Conservation (phyloP, 2,888 invertebrate genomes). For the Eupithecia abbreviata region DNA sequence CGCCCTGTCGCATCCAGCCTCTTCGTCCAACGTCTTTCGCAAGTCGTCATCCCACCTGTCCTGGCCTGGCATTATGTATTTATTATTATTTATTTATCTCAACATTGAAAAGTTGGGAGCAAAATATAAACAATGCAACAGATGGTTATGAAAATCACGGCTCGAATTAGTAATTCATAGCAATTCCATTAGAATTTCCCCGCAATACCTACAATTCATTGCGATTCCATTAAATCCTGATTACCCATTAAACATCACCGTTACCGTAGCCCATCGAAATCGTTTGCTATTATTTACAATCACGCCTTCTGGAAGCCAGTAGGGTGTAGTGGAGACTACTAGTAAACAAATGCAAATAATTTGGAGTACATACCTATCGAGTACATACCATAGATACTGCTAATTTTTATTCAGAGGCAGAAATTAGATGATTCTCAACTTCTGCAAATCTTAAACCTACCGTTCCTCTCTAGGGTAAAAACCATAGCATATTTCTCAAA, state of each 20-base stretch:
- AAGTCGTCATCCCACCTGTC: too few species aligned
- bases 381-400: too few species aligned
- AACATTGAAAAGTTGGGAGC: background rate
- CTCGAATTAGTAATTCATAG: slow-evolving; percentile 14
- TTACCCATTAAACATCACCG: slow-evolving; percentile 53
- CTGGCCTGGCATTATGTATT: too few species aligned
- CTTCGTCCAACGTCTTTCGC: too few species aligned
- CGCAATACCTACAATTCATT: slow-evolving; percentile 28
- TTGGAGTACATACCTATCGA: too few species aligned
- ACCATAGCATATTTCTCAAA: too few species aligned
- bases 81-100: background rate
- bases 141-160: background rate
- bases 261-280: slow-evolving; percentile 39
- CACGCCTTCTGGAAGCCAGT: slow-evolving; percentile 45
- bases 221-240: slow-evolving; percentile 32
- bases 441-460: too few species aligned
- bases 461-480: too few species aligned
- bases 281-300: slow-evolving; percentile 58
- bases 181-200: slow-evolving; percentile 20
- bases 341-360: too few species aligned
- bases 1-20: too few species aligned
- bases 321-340: background rate
- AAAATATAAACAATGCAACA: background rate
- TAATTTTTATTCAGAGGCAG: too few species aligned
- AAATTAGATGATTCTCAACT: too few species aligned